These are phyloP conservation scores for Proteles cristata DNA, from an alignment of 2,113 vertebrate genomes.

Conservation along the genomic window DNA sequence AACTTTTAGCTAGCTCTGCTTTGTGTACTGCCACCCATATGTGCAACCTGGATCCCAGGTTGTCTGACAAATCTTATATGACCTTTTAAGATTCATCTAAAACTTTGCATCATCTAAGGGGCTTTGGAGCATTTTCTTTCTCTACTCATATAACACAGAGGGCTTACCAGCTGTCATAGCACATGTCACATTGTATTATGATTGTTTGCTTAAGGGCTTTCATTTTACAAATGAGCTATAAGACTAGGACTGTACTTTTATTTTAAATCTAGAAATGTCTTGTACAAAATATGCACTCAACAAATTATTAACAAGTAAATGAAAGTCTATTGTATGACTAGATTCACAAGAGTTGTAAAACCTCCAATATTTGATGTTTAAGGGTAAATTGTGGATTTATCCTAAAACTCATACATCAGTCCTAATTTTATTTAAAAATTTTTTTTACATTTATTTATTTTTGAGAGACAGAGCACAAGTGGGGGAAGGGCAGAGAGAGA, in stretches of 20 bases:
- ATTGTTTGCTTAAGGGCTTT: background rate
- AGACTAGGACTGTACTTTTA: background rate
- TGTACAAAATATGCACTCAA: background rate
- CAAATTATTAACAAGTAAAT: background rate
- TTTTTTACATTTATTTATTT: no score
- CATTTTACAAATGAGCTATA: background rate
- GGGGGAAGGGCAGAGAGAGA: no score
- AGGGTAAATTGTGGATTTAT: background rate
- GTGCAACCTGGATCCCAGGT: background rate
- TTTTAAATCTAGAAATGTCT: slow-evolving; percentile 42
- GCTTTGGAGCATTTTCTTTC: background rate
- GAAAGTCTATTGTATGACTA: background rate
- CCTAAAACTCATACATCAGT: background rate
- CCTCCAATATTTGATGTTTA: background rate
- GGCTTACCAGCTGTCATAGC: background rate
- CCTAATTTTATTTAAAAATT: no score
- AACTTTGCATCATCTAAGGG: background rate
- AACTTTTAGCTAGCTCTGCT: background rate
- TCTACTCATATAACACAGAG: background rate
- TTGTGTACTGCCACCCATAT: background rate
- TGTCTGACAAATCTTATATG: background rate
- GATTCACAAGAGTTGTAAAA: background rate
- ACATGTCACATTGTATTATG: background rate
- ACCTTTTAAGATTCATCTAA: background rate
- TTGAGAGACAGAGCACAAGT: no score